Evolutionary conservation across 2,113 vertebrate species (phyloP), one percentile per base, ranked within the genome.

Genomic region (Melanotaenia duboulayi): DNA sequence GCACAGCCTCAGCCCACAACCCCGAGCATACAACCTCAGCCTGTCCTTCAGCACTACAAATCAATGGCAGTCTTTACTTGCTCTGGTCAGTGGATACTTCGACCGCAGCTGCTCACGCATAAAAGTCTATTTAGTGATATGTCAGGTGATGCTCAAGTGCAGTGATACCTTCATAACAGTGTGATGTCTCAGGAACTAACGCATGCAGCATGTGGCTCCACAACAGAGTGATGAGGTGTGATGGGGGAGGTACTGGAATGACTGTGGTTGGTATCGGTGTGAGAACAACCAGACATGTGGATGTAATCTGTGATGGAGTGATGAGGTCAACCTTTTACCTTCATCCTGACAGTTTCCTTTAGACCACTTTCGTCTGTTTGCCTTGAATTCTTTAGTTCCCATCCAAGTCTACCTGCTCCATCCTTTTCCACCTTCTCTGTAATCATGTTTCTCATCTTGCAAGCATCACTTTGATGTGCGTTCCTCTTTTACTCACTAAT

Each of bases 1-100:
- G 23, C 40, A 9, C 86, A 83, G 64, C 89, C 68, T 91, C 88
- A 88, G 74, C 80, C 69, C 87, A 62, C 67, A 80, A 70, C 74
- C 87, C 65, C 52, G 66, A 69, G 72, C 69, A 62, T 80, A 73
- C 84, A 85, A 81, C 85, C 79, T 65, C 77, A 52, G 72, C 73
- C 65, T 78, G 84, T 90, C 84, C 82, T 88, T 89, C 78, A 76
- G 52, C 12, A 7, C 66, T 48, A 37, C 78, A 83, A 87, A 86
- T 88, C 88, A 80, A 66, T 79, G 78, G 76, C 66, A 40, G 72
- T 74, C 77, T 74, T 60, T 50, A 46, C 71, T 67, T 59, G 17
- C 37, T 68, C 74, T 51, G 20, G 66, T 76, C 78, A 65, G 70
- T 20, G 28, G 74, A 80, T 68, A 62, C 59, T 69, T 76, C 7